Conservation (phyloP, 1,140 invertebrate species). For the Drosophila mojavensis region DNA sequence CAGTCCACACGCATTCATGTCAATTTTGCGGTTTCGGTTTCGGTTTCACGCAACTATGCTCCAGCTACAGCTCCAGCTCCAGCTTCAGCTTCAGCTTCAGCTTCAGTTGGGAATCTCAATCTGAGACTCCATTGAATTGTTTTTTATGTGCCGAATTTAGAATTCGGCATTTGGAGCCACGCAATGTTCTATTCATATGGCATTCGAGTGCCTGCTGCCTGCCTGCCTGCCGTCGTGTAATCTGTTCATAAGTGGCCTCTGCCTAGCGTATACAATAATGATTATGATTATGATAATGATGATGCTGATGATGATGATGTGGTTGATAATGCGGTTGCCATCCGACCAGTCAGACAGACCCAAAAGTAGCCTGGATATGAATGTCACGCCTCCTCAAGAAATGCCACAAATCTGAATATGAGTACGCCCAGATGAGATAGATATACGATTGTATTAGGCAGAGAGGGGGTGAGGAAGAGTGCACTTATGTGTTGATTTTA, state of each 20-base stretch:
- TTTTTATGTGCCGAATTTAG: constrained; percentile 3
- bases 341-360: neutral
- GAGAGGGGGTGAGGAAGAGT: neutral
- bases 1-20: constrained; percentile 73
- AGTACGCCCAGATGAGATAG: neutral
- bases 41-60: constrained; percentile 61
- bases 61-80: neutral
- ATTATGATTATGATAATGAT: constrained; percentile 23
- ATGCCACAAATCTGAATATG: neutral
- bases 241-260: constrained; percentile 71
- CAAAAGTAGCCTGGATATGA: neutral
- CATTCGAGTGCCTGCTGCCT: constrained; percentile 9
- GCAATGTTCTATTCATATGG: constrained; percentile 9
- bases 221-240: constrained; percentile 41
- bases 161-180: constrained; percentile 3
- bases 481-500: too few species aligned
- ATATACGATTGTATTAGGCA: neutral
- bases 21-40: constrained; percentile 80
- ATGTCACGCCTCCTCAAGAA: neutral
- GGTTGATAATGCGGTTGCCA: constrained; percentile 43
- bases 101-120: neutral
- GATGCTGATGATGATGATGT: constrained; percentile 38
- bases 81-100: too few species aligned
- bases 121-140: constrained; percentile 1
- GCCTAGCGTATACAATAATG: constrained; percentile 44